Evolutionary conservation across 2,113 vertebrate genomes (phyloP).

Genomic region (Choloepus hoffmanni): DNA sequence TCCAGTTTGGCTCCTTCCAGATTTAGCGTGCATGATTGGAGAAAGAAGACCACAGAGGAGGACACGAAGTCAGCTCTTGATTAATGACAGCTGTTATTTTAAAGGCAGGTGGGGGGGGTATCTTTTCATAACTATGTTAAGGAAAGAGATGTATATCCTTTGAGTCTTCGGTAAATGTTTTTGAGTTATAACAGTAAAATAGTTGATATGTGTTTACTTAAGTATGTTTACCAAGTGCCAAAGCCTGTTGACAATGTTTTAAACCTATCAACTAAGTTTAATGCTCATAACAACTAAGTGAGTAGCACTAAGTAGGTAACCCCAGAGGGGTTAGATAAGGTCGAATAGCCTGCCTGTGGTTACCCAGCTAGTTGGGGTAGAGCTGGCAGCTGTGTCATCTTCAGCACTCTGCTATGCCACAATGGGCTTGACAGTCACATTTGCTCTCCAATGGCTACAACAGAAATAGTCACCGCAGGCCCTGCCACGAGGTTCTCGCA

Average conservation of each 20-base stretch:
- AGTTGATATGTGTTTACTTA: conserved; percentile 17
- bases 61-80: background rate
- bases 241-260: background rate
- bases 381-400: background rate
- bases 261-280: background rate
- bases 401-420: background rate
- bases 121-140: background rate
- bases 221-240: conserved; percentile 3
- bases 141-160: background rate
- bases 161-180: background rate
- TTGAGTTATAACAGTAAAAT: conserved; percentile 29
- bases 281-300: background rate
- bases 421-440: background rate
- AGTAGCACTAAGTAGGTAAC: background rate
- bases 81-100: background rate
- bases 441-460: background rate
- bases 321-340: too few relatives aligned
- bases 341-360: background rate
- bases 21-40: background rate
- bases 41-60: background rate
- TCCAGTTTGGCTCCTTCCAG: conserved; percentile 4
- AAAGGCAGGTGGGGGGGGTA: background rate
- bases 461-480: background rate
- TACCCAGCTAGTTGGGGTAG: background rate
- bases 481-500: background rate